A percentile compares a stretch with the other conserved stretches of the same genome.
These are phyloP conservation scores for Cassiopea andromeda DNA, from an alignment of 30 jellyfish, hydroid and myxozoan species.

Conservation along the genomic window DNA sequence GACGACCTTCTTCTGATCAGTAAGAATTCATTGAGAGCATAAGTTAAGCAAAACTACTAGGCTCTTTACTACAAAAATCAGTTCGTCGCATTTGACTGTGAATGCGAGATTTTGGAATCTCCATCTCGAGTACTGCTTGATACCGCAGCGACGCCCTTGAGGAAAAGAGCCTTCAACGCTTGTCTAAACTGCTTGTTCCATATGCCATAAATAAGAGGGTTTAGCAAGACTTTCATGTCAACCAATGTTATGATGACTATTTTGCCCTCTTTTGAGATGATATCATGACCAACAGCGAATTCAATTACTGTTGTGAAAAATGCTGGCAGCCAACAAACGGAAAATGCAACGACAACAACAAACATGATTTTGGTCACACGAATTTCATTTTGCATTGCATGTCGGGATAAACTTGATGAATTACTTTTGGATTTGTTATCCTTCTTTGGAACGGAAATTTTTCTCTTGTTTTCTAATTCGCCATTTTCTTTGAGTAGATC, in stretches of 20 bases:
- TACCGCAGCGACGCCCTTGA: conserved; percentile 29
- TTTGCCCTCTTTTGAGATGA: conserved; percentile 23
- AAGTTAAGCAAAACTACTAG: too few species aligned
- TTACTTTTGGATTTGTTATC: not conserved
- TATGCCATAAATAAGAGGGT: conserved; percentile 83
- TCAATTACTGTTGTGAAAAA: conserved; percentile 61
- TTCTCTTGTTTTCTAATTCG: not conserved
- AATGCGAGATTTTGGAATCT: conserved; percentile 31
- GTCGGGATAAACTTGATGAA: conserved; percentile 3
- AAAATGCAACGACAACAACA: conserved; percentile 65
- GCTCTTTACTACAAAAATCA: not conserved
- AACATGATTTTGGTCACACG: conserved; percentile 85
- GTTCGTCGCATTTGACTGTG: conserved; percentile 28
- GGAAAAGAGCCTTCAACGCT: conserved; percentile 40
- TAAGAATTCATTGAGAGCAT: too few species aligned
- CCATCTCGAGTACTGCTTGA: conserved; percentile 38
- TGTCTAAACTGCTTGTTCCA: conserved; percentile 78
- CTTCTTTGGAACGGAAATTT: conserved; percentile 8
- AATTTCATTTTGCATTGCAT: conserved; percentile 59
- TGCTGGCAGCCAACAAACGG: conserved; percentile 92
- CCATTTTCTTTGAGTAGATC: not conserved
- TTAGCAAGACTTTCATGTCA: conserved; percentile 76
- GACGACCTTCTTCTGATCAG: too few species aligned
- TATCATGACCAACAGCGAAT: conserved; percentile 7
- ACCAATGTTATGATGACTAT: conserved; percentile 68